Evolutionary conservation across 2,797 vertebrate species (phyloP).

Genomic region (Premnoplex brunnescens): DNA sequence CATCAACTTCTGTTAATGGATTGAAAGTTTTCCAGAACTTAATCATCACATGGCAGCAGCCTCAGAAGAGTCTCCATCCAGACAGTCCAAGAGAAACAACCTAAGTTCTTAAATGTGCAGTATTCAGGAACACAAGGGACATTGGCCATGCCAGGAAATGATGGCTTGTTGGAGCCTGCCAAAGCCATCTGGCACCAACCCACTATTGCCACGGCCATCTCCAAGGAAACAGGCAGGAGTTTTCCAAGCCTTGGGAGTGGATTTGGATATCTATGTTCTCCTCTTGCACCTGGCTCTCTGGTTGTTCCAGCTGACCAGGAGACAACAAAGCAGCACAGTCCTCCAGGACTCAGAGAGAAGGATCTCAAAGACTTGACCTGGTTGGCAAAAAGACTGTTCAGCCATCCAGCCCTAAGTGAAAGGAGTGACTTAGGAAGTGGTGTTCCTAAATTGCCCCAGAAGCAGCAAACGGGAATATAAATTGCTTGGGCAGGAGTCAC

Average conservation of each 20-base stretch:
- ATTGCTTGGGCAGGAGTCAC: not conserved
- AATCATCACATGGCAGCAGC: not conserved
- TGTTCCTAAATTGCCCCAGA: not conserved
- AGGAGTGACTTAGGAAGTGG: not conserved
- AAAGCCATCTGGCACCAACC: slow-evolving; percentile 5
- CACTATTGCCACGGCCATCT: not conserved
- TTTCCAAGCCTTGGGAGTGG: not conserved
- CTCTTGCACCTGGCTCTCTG: not conserved
- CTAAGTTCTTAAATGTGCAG: not conserved
- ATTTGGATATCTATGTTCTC: slow-evolving; percentile 27
- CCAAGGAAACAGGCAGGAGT: slow-evolving; percentile 26
- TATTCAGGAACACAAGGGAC: not conserved
- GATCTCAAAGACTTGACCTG: not conserved
- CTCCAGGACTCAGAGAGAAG: not conserved
- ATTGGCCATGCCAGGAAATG: not conserved
- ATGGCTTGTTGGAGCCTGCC: slow-evolving; percentile 7
- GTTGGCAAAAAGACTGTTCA: not conserved
- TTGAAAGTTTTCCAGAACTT: slow-evolving; percentile 25
- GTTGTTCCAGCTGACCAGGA: not conserved
- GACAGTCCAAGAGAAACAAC: not conserved
- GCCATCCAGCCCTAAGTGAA: not conserved
- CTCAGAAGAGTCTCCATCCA: not conserved
- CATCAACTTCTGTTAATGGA: not conserved
- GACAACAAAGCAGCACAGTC: not conserved
- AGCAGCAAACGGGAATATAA: not conserved